Percentiles rank a stretch among this genome's conserved stretches.
Evolutionary conservation across 2,113 vertebrate species (phyloP).

Genomic region (Lepisosteus oculatus): DNA sequence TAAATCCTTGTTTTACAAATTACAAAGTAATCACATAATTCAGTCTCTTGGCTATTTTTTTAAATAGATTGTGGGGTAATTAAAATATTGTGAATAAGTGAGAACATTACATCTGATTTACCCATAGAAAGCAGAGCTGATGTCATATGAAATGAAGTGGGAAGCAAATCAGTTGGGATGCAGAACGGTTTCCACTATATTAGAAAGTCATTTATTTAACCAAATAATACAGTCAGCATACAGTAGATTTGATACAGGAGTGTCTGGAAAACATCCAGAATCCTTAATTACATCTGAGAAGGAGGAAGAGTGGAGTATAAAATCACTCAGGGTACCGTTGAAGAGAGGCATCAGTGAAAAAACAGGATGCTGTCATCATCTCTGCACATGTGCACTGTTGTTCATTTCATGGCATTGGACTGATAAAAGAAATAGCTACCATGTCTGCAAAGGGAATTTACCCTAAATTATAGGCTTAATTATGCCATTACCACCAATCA

Average conservation of each 20-base stretch:
- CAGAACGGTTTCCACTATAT: conserved; percentile 5
- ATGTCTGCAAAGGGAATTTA: no score
- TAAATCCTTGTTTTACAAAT: no score
- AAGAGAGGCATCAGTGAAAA: background rate
- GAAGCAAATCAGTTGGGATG: no score
- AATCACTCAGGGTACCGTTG: background rate
- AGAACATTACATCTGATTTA: conserved; percentile 7
- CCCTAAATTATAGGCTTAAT: no score
- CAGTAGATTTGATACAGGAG: conserved; percentile 8
- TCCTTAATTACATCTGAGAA: conserved; percentile 12
- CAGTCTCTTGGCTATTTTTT: conserved; percentile 6
- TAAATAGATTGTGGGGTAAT: background rate
- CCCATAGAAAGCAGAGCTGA: conserved; percentile 7
- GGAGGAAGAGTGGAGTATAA: background rate
- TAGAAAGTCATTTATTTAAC: conserved; percentile 14
- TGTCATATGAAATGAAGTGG: no score
- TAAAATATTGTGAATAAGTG: conserved; percentile 1
- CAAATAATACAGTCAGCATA: conserved; percentile 15
- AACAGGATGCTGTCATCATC: background rate
- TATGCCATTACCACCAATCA: no score
- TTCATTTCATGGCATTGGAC: no score
- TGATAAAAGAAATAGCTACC: no score
- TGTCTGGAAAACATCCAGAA: conserved; percentile 11
- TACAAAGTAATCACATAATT: background rate
- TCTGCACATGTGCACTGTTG: background rate